Base-by-base conservation (phyloP, 2,797 vertebrate genomes). In the Gymnoscopelus braueri region DNA sequence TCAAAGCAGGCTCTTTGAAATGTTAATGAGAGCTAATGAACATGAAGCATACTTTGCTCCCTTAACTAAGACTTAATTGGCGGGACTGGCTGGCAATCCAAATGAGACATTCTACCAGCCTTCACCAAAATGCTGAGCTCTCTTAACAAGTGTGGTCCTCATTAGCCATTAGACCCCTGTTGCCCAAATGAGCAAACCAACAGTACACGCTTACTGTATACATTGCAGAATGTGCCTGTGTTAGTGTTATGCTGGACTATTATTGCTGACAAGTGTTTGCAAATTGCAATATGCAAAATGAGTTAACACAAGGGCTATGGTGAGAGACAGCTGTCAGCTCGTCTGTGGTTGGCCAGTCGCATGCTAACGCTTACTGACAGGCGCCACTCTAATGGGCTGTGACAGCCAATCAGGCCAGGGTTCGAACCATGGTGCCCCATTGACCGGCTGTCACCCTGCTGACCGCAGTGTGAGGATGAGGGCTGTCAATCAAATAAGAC, bases 311-410 rank as follows among this genome's bases (percentile, higher is more conserved):
- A 57, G 56, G 75, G 13, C 39, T 54, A 67, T n/a, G 53, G 48
- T 78, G 75, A 82, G 71, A 72, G 67, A 68, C 13, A 71, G 72
- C 65, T 76, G 80, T 74, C 75, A 62, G 65, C 65, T 72, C 53
- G 56, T 62, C 60, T 69, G 50, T 39, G 13, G 65, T 70, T 12
- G 67, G 69, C 66, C 69, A 63, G 49, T 63, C 64, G 14, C 63
- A 39, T 39, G 14, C 63, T 70, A 59, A 62, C 63, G 49, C 47
- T 62, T 57, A 75, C 53, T 67, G 77, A 82, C 78, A 80, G 64
- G 63, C 29, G 15, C 63, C 32, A 39, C 61, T 35, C 47, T 73
- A 49, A 65, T 69, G 55, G 60, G 44, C n/a, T 51, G 62, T 49
- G 74, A 75, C 81, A 52, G 78, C 56, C 72, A 70, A 71, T 72